phyloP scores from a whole-genome alignment of 2,113 vertebrate genomes.

The Cavia aperea region DNA sequence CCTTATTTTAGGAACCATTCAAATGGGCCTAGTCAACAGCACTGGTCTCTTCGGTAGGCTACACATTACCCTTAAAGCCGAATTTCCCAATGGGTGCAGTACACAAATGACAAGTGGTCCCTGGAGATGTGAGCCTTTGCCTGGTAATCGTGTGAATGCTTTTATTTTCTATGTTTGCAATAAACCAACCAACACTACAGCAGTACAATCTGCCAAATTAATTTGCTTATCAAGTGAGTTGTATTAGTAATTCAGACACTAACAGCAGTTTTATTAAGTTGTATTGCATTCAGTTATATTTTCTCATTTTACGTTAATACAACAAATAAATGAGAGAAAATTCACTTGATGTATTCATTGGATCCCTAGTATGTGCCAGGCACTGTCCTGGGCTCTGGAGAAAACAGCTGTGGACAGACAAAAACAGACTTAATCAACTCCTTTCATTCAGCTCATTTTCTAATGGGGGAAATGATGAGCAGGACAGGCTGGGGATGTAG shows the following conservation, averaged over 20 bases:
- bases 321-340: not conserved
- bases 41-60: not conserved
- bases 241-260: not conserved
- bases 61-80: not conserved
- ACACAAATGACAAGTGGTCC: not conserved
- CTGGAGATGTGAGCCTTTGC: not conserved
- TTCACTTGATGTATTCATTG: not conserved
- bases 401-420: not conserved
- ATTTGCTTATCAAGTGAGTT: conserved; percentile 14
- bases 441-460: not conserved
- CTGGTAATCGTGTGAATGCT: not conserved
- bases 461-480: not conserved
- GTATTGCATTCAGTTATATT: not conserved
- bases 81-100: not conserved
- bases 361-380: not conserved
- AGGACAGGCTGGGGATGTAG: not conserved
- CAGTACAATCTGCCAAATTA: not conserved
- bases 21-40: not conserved
- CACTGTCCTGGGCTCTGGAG: not conserved
- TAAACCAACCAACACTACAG: not conserved
- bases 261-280: not conserved
- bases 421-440: not conserved
- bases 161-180: not conserved
- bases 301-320: not conserved
- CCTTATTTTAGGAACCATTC: not conserved